A percentile compares a stretch with the other conserved stretches of the same genome.
phyloP scores from a whole-genome alignment of 2,888 invertebrate species.

The Apocheima hispidaria region DNA sequence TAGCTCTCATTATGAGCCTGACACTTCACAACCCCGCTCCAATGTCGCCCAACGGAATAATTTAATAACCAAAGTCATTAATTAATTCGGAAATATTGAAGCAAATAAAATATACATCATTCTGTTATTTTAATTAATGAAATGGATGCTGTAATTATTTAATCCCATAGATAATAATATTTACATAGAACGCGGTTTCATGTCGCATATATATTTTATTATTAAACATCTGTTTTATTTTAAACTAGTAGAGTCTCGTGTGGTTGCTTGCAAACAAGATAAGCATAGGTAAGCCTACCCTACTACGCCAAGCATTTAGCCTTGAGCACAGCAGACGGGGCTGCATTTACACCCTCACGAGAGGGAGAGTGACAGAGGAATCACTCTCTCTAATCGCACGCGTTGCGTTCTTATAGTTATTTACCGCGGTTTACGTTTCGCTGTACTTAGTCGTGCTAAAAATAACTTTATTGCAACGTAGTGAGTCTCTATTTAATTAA shows the following conservation, averaged over 20 bases:
- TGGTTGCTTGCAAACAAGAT: too few species aligned
- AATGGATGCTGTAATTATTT: conserved; percentile 3
- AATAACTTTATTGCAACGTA: too few species aligned
- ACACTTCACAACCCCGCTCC: conserved; percentile 5
- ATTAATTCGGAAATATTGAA: conserved; percentile 12
- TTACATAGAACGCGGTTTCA: not conserved
- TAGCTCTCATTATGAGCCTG: conserved; percentile 7
- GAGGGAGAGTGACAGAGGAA: too few species aligned
- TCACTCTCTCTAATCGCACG: too few species aligned
- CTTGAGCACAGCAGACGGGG: too few species aligned
- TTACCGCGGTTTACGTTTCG: too few species aligned
- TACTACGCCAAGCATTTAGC: too few species aligned
- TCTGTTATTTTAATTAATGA: conserved; percentile 15
- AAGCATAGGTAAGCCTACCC: too few species aligned
- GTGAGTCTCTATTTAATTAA: too few species aligned
- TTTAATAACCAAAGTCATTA: conserved; percentile 11
- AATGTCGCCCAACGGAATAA: conserved; percentile 7
- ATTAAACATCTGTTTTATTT: not conserved
- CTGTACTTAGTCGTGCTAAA: too few species aligned
- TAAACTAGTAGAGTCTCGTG: not conserved
- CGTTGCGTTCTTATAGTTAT: too few species aligned
- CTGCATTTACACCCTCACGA: too few species aligned
- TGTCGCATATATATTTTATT: not conserved
- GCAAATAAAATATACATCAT: conserved; percentile 1
- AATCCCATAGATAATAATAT: not conserved